Evolutionary conservation across 2,797 vertebrate species (phyloP).

Genomic region (Potorous gilbertii): DNA sequence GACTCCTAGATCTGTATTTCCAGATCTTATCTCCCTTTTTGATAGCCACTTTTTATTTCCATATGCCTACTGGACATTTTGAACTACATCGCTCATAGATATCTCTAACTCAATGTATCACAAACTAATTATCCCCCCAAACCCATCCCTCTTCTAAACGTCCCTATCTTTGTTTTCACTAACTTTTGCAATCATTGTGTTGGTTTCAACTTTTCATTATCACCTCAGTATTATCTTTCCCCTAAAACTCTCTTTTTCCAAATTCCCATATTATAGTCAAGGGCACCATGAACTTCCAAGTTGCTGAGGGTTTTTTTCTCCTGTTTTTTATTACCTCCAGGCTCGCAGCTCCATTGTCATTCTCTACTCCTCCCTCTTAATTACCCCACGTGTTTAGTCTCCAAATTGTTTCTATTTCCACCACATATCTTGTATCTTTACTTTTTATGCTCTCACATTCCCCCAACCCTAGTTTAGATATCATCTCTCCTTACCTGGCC

Average conservation of each 20-base stretch:
- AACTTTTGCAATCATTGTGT: neutral
- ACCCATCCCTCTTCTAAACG: neutral
- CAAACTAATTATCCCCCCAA: neutral
- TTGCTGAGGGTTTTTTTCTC: neutral
- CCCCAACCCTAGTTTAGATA: neutral
- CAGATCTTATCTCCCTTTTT: neutral
- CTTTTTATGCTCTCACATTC: neutral
- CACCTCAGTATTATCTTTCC: neutral
- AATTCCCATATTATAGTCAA: neutral
- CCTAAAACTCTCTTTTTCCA: neutral
- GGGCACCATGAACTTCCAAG: neutral
- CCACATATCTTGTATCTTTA: neutral
- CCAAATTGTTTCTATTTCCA: neutral
- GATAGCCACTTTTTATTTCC: neutral
- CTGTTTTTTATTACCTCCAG: neutral
- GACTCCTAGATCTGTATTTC: neutral
- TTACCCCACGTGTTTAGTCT: neutral
- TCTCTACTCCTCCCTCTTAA: neutral
- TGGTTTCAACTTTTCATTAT: neutral
- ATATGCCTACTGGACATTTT: neutral
- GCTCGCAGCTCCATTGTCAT: neutral
- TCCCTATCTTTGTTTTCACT: neutral
- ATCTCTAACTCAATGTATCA: neutral
- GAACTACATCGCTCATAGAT: neutral
- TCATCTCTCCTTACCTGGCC: neutral